Conservation (phyloP, 2,888 invertebrate genomes). For the Cantharis rustica region DNA sequence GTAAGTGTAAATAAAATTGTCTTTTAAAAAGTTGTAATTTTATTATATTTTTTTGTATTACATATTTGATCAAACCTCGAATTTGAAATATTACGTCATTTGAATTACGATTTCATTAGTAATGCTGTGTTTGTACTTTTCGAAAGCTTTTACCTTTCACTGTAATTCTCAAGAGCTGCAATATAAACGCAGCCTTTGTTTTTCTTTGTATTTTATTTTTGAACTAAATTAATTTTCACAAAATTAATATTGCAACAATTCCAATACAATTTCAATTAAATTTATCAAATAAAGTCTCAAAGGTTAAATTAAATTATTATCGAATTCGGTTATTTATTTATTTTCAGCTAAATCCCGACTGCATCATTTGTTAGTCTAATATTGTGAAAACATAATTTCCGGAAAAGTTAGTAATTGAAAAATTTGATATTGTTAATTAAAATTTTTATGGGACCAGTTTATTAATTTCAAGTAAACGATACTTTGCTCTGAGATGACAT, state of each 20-base stretch:
- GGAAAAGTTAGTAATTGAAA: neutral
- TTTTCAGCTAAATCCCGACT: neutral
- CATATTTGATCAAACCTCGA: neutral
- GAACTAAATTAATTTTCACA: neutral
- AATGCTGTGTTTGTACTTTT: too few relatives aligned
- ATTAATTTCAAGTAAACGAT: slow-evolving; percentile 8
- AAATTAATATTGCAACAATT: neutral
- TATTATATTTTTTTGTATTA: neutral
- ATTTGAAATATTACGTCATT: neutral
- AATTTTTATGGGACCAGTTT: slow-evolving; percentile 19
- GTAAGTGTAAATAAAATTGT: neutral
- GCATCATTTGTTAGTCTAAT: neutral
- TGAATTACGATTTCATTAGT: too few relatives aligned
- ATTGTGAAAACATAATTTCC: neutral
- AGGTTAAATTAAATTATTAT: neutral
- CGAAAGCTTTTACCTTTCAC: too few relatives aligned
- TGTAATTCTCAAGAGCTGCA: too few relatives aligned
- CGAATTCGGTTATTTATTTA: neutral
- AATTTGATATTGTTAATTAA: neutral
- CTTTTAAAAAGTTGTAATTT: neutral
- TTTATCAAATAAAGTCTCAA: neutral
- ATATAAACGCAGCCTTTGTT: too few relatives aligned
- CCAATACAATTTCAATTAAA: neutral
- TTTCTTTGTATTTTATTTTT: too few relatives aligned
- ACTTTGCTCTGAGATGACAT: slow-evolving; percentile 4